Evolutionary conservation across 2,797 vertebrate genomes (phyloP).

Genomic region (Enteromius radiatus): DNA sequence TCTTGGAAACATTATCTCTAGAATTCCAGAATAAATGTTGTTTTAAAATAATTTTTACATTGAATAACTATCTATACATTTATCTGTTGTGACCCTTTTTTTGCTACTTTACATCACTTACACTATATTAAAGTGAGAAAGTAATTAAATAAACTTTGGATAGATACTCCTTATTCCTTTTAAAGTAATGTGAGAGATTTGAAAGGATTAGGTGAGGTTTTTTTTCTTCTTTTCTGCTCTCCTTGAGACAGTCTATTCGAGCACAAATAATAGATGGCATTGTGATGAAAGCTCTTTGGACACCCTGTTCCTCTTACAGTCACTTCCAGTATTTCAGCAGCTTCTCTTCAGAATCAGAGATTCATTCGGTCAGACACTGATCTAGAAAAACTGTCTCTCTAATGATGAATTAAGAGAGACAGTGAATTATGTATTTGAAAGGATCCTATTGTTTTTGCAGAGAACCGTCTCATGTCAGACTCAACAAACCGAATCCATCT

Average conservation of each 20-base stretch:
- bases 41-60: background rate
- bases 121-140: background rate
- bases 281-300: conserved; percentile 11
- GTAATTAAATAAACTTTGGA: background rate
- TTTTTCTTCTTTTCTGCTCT: background rate
- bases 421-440: conserved; percentile 22
- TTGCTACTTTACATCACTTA: background rate
- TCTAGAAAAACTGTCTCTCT: background rate
- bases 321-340: background rate
- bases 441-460: conserved; percentile 38
- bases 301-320: background rate
- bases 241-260: background rate
- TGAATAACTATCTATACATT: no score
- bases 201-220: background rate
- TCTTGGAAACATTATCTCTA: background rate
- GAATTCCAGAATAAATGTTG: background rate
- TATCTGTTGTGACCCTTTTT: background rate
- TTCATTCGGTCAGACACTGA: background rate
- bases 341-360: background rate
- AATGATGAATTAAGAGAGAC: conserved; percentile 42
- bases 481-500: no score
- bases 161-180: background rate
- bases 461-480: conserved; percentile 1
- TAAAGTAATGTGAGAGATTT: background rate
- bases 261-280: background rate